Conservation (phyloP, 1,140 invertebrate species). For the Anoplophora glabripennis region DNA sequence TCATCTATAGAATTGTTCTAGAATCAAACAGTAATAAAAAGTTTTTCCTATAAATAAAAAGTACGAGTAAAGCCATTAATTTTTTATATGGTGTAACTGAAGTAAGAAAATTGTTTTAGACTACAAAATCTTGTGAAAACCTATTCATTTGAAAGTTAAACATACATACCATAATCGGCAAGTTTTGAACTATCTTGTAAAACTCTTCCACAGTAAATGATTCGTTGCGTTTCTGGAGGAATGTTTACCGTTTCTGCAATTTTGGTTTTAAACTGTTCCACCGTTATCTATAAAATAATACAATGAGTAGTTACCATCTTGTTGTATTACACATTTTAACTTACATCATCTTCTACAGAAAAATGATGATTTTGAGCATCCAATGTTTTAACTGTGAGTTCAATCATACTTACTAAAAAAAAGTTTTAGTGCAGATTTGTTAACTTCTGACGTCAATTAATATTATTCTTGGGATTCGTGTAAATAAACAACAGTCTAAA, state of each 20-base stretch:
- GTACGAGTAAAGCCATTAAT: no score
- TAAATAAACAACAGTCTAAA: no score
- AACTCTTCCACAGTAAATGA: conserved; percentile 91
- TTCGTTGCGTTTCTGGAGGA: conserved; percentile 74
- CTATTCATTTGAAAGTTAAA: neutral
- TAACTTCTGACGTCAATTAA: no score
- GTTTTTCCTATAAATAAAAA: no score
- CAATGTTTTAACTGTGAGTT: conserved; percentile 87
- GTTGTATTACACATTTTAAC: conserved; percentile 34
- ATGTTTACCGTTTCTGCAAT: conserved; percentile 76
- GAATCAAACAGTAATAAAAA: no score
- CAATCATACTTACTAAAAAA: conserved; percentile 60
- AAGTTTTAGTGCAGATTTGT: no score
- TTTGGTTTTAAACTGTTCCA: conserved; percentile 81
- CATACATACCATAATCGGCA: conserved; percentile 75
- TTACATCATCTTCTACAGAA: conserved; percentile 83
- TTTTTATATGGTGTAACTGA: no score
- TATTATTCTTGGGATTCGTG: no score
- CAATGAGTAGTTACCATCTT: conserved; percentile 7
- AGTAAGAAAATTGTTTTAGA: no score
- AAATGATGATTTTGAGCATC: conserved; percentile 88
- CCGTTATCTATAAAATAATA: conserved; percentile 67
- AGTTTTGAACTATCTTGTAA: conserved; percentile 87
- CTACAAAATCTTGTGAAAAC: neutral
- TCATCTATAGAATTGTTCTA: no score